Conservation (phyloP, 2,797 vertebrate species). For the Antennarius maculatus region DNA sequence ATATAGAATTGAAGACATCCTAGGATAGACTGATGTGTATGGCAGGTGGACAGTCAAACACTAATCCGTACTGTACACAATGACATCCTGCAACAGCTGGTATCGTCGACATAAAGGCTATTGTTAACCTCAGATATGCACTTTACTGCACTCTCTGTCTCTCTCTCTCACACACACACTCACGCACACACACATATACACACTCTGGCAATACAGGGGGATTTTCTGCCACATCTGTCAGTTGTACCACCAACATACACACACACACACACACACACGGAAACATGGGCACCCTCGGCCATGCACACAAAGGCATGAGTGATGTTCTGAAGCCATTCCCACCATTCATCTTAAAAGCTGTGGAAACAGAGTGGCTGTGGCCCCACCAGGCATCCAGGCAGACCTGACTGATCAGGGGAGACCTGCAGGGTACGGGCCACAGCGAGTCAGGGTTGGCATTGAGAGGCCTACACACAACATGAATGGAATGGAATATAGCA, state of each 20-base stretch:
- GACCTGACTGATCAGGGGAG: slow-evolving; percentile 10
- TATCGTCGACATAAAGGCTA: slow-evolving; percentile 67
- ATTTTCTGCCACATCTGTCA: slow-evolving; percentile 67
- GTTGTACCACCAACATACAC: slow-evolving; percentile 40
- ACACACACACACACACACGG: slow-evolving; percentile 25
- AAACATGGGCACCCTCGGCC: slow-evolving; percentile 12
- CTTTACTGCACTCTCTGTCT: slow-evolving; percentile 44
- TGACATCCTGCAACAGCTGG: slow-evolving; percentile 69
- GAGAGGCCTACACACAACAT: neutral
- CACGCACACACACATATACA: neutral
- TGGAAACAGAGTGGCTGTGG: neutral
- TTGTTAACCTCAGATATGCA: slow-evolving; percentile 60
- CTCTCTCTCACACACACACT: slow-evolving; percentile 2
- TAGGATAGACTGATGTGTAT: slow-evolving; percentile 7
- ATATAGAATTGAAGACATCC: slow-evolving; percentile 18
- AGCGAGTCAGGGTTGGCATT: neutral
- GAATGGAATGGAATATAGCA: slow-evolving; percentile 16
- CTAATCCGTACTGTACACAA: slow-evolving; percentile 37
- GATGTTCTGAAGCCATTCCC: slow-evolving; percentile 11
- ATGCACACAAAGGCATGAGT: neutral
- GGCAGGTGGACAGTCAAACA: slow-evolving; percentile 28
- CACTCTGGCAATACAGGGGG: slow-evolving; percentile 53
- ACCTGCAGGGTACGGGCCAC: neutral
- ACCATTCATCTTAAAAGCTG: slow-evolving; percentile 24
- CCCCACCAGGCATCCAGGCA: slow-evolving; percentile 3